Conservation (phyloP, 2,113 vertebrate species). For the Neodontobutis hainanensis region DNA sequence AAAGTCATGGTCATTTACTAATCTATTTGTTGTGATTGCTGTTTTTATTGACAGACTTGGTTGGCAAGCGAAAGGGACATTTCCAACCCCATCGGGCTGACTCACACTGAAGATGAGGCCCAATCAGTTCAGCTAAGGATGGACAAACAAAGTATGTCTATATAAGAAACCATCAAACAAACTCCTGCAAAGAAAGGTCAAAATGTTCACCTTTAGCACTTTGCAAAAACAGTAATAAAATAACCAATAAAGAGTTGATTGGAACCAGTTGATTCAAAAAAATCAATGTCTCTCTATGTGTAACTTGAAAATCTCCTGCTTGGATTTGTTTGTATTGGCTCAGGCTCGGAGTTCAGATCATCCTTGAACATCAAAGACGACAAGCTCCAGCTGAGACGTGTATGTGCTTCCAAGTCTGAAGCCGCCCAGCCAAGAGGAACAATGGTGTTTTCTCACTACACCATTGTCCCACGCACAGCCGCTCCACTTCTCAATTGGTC, state of each 20-base stretch:
- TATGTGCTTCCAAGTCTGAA: slow-evolving; percentile 83
- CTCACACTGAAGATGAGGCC: slow-evolving; percentile 19
- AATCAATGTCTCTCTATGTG: slow-evolving; percentile 32
- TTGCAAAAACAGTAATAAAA: slow-evolving; percentile 39
- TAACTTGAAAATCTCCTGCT: slow-evolving; percentile 74
- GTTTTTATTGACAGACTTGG: slow-evolving; percentile 22
- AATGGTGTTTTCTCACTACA: slow-evolving; percentile 74
- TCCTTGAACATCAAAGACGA: slow-evolving; percentile 81
- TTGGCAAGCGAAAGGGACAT: slow-evolving; percentile 1
- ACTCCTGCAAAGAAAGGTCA: slow-evolving; percentile 3
- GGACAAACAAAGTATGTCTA: slow-evolving; percentile 20
- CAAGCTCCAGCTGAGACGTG: slow-evolving; percentile 79
- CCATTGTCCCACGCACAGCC: slow-evolving; percentile 71
- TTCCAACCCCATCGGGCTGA: not conserved
- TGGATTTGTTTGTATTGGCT: slow-evolving; percentile 83
- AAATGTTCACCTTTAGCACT: slow-evolving; percentile 21
- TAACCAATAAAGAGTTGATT: slow-evolving; percentile 53
- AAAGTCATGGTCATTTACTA: slow-evolving; percentile 16
- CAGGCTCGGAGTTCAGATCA: slow-evolving; percentile 71
- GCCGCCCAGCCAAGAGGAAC: slow-evolving; percentile 75
- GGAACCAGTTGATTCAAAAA: slow-evolving; percentile 60
- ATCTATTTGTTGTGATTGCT: slow-evolving; percentile 20
- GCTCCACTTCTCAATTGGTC: slow-evolving; percentile 69
- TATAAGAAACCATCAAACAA: slow-evolving; percentile 26
- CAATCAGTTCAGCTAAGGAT: slow-evolving; percentile 14